A percentile compares a stretch with the other conserved stretches of the same genome.
Conservation (phyloP, 2,113 vertebrate genomes). For the Anhinga rufa region DNA sequence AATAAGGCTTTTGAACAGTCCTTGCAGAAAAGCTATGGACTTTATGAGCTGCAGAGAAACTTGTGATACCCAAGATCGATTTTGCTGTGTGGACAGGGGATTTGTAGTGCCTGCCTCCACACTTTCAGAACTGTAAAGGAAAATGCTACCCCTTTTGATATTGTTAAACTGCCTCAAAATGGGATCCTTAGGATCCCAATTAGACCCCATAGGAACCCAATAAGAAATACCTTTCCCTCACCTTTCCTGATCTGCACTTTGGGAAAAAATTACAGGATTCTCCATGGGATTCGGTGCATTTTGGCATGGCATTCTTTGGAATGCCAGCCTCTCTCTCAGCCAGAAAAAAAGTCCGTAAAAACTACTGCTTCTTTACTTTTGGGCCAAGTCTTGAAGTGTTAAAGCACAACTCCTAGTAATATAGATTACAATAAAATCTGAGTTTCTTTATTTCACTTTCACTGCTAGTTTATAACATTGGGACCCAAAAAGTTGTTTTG, state of each 20-base stretch:
- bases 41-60: not conserved
- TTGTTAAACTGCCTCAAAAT: not conserved
- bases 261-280: not conserved
- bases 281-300: not conserved
- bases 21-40: not conserved
- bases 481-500: constrained; percentile 44
- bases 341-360: constrained; percentile 22
- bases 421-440: constrained; percentile 47
- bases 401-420: constrained; percentile 47
- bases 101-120: not conserved
- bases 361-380: constrained; percentile 25
- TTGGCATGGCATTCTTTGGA: not conserved
- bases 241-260: not conserved
- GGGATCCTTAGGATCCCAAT: not conserved
- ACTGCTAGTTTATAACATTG: constrained; percentile 17
- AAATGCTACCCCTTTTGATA: not conserved
- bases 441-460: constrained; percentile 38
- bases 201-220: not conserved
- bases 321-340: not conserved
- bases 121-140: not conserved
- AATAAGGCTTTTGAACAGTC: not conserved
- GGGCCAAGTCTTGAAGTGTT: constrained; percentile 20
- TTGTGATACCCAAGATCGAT: not conserved
- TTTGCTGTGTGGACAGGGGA: not conserved
- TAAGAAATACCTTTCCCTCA: not conserved